phyloP scores from a whole-genome alignment of 2,113 vertebrate genomes.

The Campylomormyrus numenius region DNA sequence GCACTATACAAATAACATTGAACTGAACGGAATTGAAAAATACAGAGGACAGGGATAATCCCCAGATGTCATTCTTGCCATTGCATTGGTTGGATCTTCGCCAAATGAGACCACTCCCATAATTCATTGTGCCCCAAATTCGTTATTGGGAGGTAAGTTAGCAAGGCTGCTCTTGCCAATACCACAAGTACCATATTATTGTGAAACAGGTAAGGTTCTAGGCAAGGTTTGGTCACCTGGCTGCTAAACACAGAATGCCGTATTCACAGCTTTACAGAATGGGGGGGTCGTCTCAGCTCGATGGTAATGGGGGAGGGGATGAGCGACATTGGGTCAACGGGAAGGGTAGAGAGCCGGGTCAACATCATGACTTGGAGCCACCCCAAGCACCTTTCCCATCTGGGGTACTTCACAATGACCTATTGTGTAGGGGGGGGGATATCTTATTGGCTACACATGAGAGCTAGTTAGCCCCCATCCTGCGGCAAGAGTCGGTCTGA shows the following conservation, averaged over 20 bases:
- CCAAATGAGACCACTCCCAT: background rate
- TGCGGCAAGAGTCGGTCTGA: constrained; percentile 28
- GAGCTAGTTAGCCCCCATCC: constrained; percentile 20
- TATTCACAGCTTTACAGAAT: background rate
- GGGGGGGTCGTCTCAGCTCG: background rate
- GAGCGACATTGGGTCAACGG: background rate
- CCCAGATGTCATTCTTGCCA: too few species aligned
- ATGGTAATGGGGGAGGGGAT: background rate
- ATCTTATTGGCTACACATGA: constrained; percentile 14
- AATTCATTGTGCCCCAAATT: background rate
- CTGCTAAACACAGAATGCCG: background rate
- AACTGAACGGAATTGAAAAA: too few species aligned
- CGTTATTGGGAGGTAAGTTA: background rate
- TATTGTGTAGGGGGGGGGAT: constrained; percentile 4
- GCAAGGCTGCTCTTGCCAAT: background rate
- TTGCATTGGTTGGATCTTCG: background rate
- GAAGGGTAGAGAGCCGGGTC: background rate
- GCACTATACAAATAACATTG: too few species aligned
- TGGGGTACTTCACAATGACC: constrained; percentile 10
- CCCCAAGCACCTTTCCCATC: background rate
- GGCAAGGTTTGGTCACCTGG: background rate
- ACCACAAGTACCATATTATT: background rate
- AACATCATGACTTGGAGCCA: background rate
- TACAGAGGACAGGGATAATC: background rate
- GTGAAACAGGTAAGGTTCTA: background rate